These are phyloP conservation scores for Drosophila antonietae DNA, from an alignment of 2,888 invertebrate species.

Conservation along the genomic window DNA sequence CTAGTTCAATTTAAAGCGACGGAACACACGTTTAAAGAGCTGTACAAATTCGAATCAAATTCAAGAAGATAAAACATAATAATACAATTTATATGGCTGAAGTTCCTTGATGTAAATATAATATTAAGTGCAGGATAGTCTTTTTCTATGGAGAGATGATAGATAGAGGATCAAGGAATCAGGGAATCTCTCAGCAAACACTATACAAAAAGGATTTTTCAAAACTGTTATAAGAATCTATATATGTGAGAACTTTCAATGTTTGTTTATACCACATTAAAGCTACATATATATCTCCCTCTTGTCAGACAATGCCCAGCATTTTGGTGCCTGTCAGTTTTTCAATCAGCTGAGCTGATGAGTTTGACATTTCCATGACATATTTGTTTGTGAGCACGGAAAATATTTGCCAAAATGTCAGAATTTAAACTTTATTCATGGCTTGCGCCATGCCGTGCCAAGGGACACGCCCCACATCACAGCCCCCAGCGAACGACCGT, in stretches of 20 bases:
- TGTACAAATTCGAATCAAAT: background rate
- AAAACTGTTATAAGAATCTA: too few relatives aligned
- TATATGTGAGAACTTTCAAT: background rate
- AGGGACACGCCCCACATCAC: conserved; percentile 61
- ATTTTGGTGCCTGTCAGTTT: conserved; percentile 65
- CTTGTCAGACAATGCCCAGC: conserved; percentile 20
- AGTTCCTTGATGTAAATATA: too few relatives aligned
- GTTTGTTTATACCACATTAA: background rate
- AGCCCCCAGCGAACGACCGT: conserved; percentile 12
- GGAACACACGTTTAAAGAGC: conserved; percentile 9
- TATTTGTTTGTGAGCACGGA: conserved; percentile 74
- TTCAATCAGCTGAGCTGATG: conserved; percentile 74
- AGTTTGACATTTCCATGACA: conserved; percentile 80
- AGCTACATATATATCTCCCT: background rate
- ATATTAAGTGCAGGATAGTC: too few relatives aligned
- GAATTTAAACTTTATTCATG: conserved; percentile 74
- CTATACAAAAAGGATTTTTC: background rate
- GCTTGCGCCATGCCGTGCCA: conserved; percentile 75
- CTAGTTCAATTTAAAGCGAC: conserved; percentile 69
- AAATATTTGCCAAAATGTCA: conserved; percentile 80
- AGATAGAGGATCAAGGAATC: too few relatives aligned
- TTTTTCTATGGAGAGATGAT: too few relatives aligned
- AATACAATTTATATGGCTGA: too few relatives aligned
- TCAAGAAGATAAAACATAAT: background rate
- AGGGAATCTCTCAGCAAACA: background rate